Evolutionary conservation across 35 echinoderm and acorn worm species (phyloP), one percentile per base, ranked within the genome.

Genomic region (Apostichopus japonicus): DNA sequence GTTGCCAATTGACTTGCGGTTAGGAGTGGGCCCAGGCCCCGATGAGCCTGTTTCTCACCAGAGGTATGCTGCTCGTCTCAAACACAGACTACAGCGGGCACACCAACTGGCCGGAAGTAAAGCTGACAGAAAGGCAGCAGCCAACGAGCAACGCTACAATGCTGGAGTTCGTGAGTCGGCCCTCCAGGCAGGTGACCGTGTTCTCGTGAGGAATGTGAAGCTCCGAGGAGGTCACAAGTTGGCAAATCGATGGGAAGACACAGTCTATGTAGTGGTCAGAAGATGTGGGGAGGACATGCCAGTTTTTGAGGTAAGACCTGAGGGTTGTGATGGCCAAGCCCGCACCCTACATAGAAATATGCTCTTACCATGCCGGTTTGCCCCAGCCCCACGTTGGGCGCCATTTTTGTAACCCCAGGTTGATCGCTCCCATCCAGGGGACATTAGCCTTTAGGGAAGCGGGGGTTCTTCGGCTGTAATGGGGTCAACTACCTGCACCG

Each of bases 1-100:
- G 1, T 70, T 96, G 0, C 90, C 93, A 6, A 79, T 94, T 23
- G 93, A 94, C 17, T 16, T 94, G 55, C 1, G 51, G 22, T 23
- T 86, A 17, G 82, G 82, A 5, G 3, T 86, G 14, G 10, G 6
- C 5, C 82, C 82, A 5, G 56, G 58, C 62, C 10, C 21, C 33
- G 24, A 73, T 2, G 61, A 52, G 23, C 79, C 82, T 16, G 11
- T 55, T 4, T 56, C 82, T 61, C 52, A 86, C 21, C 82, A 55
- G 14, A 4, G 82, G 2, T 86, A 86, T 86, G 82, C 52, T 4
- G 24, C 53, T 19, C 9, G 44, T 9, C 51, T 83, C n/a, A 83
- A 83, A 6, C 6, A 83, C 7, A 83, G 79, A 24, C 79, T 83
- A 7, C 79, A 83, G 79, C 6, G 24, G 8, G 79, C 79, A 33